Base-by-base conservation (phyloP, 2,888 invertebrate species). In the Dioctria linearis region DNA sequence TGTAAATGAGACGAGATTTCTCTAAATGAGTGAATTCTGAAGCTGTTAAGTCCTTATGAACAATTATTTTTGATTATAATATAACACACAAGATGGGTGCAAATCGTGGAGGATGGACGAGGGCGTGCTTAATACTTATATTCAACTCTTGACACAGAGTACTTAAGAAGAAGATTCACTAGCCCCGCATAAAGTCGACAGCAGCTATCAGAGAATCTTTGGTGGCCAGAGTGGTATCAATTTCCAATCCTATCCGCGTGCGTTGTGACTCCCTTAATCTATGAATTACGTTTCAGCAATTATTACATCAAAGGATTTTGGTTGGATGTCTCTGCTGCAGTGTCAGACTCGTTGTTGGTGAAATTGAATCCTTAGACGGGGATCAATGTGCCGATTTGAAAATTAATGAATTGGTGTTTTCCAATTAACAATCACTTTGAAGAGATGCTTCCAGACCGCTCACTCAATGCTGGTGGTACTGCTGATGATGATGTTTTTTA, bases 331-430 rank as follows among this genome's bases (percentile, higher is more conserved):
- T 76, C 9, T 25, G 63, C 63, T 49, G 76, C 76, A 76, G 63
- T 76, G 49, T 61, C 61, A 76, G 25, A 25, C 25, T 25, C 25
- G 25, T 25, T 25, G 25, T 25, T 25, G 25, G 76, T 49, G 49
- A 76, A 76, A 76, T 76, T 76, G 43, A 76, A 76, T 63, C 63
- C 63, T 76, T 57, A 76, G 76, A 76, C 69, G 9, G 63, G 69
- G 73, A 79, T 79, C 75, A 66, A 75, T 81, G 73, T 59, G 43
- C 67, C 54, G 79, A 81, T 81, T 65, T 79, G 79, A 79, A 81
- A 81, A 81, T 81, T 81, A 81, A 81, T 81, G 81, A 81, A 81
- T 81, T 81, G 79, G 79, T 81, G 79, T 81, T 81, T 81, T 81
- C 81, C 81, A 81, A 81, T 81, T 81, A 81, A 81, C 73, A 73